Percentiles rank a stretch among this genome's conserved stretches.
Conservation (phyloP, 2,797 vertebrate genomes). For the Girardinus metallicus region DNA sequence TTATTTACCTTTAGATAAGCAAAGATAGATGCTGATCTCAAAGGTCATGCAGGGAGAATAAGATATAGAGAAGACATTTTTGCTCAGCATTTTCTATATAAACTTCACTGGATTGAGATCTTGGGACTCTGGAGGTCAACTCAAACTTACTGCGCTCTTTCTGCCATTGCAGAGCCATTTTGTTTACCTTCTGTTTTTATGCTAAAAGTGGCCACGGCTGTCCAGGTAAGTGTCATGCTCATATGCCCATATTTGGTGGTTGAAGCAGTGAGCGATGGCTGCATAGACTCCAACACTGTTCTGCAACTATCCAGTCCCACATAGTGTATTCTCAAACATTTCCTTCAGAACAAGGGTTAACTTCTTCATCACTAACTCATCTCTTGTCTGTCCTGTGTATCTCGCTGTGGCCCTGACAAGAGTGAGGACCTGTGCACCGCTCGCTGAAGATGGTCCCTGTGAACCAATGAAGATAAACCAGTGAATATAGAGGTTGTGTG, state of each 20-base stretch:
- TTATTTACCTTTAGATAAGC: neutral
- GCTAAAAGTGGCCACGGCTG: neutral
- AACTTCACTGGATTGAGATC: neutral
- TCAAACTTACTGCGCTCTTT: neutral
- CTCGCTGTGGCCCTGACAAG: no score
- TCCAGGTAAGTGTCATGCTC: neutral
- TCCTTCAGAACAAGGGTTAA: no score
- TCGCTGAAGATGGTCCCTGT: no score
- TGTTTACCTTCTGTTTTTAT: neutral
- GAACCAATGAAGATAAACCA: no score
- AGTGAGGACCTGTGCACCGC: no score
- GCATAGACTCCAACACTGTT: neutral
- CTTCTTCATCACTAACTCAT: no score
- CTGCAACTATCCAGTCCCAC: neutral
- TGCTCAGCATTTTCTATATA: neutral
- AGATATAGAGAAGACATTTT: neutral
- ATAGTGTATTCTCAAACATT: no score
- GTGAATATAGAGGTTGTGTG: no score
- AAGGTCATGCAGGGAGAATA: neutral
- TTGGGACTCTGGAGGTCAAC: neutral
- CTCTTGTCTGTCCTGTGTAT: no score
- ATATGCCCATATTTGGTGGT: neutral
- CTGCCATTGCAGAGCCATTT: neutral
- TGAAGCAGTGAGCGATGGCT: neutral
- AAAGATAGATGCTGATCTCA: neutral